Evolutionary conservation across 2,797 vertebrate genomes (phyloP), one percentile per base, ranked within the genome.

Genomic region (Gymnopithys bicolor): DNA sequence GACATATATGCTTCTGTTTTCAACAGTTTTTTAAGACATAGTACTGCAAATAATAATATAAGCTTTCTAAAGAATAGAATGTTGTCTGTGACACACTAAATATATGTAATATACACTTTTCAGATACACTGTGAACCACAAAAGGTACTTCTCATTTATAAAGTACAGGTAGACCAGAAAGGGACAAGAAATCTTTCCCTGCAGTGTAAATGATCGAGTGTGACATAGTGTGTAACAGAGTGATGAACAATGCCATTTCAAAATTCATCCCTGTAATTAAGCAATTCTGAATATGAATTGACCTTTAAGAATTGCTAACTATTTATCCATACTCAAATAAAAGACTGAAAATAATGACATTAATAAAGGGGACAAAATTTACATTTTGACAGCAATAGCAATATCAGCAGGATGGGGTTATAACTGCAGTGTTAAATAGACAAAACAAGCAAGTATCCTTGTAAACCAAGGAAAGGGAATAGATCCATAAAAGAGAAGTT

Each of bases 181-280:
- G 27, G 49, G 17, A 80, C 13, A 76, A 59, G 16, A 84, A 92
- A 64, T 76, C 13, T n/a, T 46, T 76, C 24, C 16, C 35, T 89
- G 41, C n/a, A 45, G 32, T 48, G 45, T 78, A 78, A 71, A 59
- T 33, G 60, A 70, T 63, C 37, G n/a, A 87, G 28, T 51, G 45
- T 70, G 10, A 55, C 84, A 63, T 13, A 19, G 12, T 32, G 35
- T 74, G 32, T 35, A 74, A 90, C 27, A 73, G 56, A 32, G 35
- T 93, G 48, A 92, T 76, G 74, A 95, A 93, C 63, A 82, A 78
- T 27, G 27, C 10, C 59, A 78, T 84, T 89, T 91, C 64, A 73
- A 92, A 92, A 93, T 82, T 85, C 37, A 85, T 76, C 49, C 52
- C 81, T 87, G 82, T 89, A 92, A 92, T 94, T 95, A 91, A 91